These are phyloP conservation scores for Brachylomia viminalis DNA, from an alignment of 2,888 invertebrate genomes.

Conservation along the genomic window DNA sequence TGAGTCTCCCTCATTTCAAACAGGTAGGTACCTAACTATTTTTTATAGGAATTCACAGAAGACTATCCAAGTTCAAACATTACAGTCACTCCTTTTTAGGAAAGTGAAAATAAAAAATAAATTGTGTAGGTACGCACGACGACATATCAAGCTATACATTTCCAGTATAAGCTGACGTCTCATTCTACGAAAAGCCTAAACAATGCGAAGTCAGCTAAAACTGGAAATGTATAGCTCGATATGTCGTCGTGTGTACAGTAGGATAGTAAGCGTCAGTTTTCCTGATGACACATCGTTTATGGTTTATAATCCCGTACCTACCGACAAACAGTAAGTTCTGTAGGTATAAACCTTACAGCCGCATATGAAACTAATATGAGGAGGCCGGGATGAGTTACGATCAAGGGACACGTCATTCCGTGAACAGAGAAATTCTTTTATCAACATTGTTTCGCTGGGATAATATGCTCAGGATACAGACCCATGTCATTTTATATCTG, in stretches of 20 bases:
- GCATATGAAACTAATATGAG: conserved; percentile 80
- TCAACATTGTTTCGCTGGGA: conserved; percentile 78
- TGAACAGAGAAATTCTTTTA: conserved; percentile 80
- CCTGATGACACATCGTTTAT: conserved; percentile 73
- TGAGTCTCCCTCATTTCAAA: not conserved
- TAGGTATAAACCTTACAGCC: conserved; percentile 73
- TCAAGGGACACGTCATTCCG: conserved; percentile 79
- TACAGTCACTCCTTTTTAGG: not conserved
- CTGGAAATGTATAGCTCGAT: too few relatives aligned
- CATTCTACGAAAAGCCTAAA: too few relatives aligned
- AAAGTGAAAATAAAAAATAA: conserved; percentile 19
- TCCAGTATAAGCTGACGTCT: too few relatives aligned
- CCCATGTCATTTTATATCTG: conserved; percentile 70
- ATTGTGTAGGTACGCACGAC: too few relatives aligned
- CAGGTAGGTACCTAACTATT: not conserved
- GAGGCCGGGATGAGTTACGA: conserved; percentile 79
- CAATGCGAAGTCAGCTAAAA: too few relatives aligned
- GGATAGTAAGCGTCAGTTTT: conserved; percentile 40
- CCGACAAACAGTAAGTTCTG: conserved; percentile 66
- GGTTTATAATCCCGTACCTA: conserved; percentile 69
- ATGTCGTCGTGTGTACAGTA: too few relatives aligned
- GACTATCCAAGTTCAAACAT: not conserved
- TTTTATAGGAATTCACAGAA: not conserved
- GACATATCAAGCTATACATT: too few relatives aligned
- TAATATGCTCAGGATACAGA: conserved; percentile 70